A percentile compares a stretch with the other conserved stretches of the same genome.
Conservation (phyloP, 2,888 invertebrate species). For the Drosophila lacicola region DNA sequence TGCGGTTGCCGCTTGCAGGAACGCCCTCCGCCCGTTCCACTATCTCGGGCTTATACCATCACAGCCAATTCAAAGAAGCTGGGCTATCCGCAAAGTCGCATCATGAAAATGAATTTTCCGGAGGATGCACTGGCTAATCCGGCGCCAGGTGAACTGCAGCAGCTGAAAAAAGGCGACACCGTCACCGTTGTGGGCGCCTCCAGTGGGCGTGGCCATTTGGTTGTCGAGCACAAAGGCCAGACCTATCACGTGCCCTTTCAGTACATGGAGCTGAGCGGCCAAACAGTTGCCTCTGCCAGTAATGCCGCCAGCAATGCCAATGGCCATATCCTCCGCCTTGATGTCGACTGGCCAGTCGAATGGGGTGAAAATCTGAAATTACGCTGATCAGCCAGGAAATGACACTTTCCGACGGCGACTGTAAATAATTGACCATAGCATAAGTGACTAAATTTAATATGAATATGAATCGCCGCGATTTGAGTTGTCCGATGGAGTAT, state of each 20-base stretch:
- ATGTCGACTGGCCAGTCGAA: conserved; percentile 39
- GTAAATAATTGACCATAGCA: conserved; percentile 68
- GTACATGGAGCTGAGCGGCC: conserved; percentile 89
- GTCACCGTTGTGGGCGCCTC: conserved; percentile 96
- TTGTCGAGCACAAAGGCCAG: conserved; percentile 92
- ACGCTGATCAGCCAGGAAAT: background rate
- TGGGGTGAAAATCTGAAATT: conserved; percentile 59
- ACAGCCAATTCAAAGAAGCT: conserved; percentile 96
- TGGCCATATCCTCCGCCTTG: conserved; percentile 29
- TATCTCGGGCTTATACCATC: conserved; percentile 95
- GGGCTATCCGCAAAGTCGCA: conserved; percentile 95
- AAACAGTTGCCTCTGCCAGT: conserved; percentile 19
- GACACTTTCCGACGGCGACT: conserved; percentile 62
- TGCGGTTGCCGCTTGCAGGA: conserved; percentile 86
- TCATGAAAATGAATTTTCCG: conserved; percentile 95
- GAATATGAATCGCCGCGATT: conserved; percentile 42
- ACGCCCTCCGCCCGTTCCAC: conserved; percentile 96
- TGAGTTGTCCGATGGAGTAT: conserved; percentile 43
- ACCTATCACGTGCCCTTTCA: conserved; percentile 93
- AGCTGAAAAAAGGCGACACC: conserved; percentile 92
- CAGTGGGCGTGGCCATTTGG: conserved; percentile 92
- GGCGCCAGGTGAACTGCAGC: conserved; percentile 78
- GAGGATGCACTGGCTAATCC: conserved; percentile 86
- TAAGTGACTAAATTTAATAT: conserved; percentile 59
- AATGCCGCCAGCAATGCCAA: conserved; percentile 32